Percentiles rank a stretch among this genome's conserved stretches.
Conservation (phyloP, 2,888 invertebrate species). For the Drosophila formosana region DNA sequence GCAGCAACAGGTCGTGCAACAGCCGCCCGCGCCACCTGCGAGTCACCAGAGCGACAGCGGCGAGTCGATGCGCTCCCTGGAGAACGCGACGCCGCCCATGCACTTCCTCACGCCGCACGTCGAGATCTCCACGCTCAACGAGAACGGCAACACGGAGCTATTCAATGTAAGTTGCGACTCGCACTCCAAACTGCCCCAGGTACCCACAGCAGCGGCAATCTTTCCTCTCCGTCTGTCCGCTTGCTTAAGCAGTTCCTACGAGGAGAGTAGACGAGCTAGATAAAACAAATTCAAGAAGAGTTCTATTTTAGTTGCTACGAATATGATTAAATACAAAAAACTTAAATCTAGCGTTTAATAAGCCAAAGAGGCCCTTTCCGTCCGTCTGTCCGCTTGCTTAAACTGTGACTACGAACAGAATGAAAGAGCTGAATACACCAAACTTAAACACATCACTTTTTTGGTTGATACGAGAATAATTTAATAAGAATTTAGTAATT, state of each 20-base stretch:
- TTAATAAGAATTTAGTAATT: no score
- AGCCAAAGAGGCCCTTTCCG: no score
- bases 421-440: no score
- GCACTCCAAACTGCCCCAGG: neutral
- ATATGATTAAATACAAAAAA: no score
- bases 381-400: neutral
- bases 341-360: no score
- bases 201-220: neutral
- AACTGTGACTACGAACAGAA: neutral
- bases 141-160: constrained; percentile 89
- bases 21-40: constrained; percentile 85
- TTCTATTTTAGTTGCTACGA: no score
- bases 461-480: no score
- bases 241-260: no score
- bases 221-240: neutral
- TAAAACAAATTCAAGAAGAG: no score
- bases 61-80: constrained; percentile 93
- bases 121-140: constrained; percentile 95
- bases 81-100: constrained; percentile 95
- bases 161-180: constrained; percentile 82
- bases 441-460: no score
- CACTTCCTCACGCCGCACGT: constrained; percentile 96
- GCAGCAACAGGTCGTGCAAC: constrained; percentile 9
- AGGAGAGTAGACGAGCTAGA: no score
- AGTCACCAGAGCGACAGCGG: constrained; percentile 93